phyloP scores from a whole-genome alignment of 2,113 vertebrate species.

The Zosterops pallidus region DNA sequence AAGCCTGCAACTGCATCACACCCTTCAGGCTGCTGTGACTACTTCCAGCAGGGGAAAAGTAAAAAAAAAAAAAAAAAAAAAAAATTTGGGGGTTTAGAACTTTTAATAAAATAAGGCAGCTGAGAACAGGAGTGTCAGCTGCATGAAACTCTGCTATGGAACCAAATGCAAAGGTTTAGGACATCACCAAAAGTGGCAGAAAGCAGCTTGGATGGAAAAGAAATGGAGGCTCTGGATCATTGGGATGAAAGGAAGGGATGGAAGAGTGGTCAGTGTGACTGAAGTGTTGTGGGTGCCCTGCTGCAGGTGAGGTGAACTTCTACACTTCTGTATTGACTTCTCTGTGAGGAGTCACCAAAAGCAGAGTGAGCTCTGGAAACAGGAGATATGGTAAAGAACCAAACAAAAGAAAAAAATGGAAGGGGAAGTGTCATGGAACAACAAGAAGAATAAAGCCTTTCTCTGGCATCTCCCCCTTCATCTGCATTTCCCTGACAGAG shows the following conservation, averaged over 20 bases:
- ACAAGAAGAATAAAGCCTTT: neutral
- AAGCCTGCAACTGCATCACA: neutral
- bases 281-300: neutral
- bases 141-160: neutral
- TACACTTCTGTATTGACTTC: neutral
- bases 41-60: neutral
- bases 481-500: neutral
- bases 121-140: neutral
- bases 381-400: neutral
- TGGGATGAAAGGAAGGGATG: neutral
- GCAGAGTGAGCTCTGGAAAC: neutral
- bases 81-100: neutral
- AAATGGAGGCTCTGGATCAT: neutral
- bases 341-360: neutral
- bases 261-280: neutral
- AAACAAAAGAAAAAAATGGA: neutral
- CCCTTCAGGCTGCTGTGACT: neutral
- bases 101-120: neutral
- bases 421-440: neutral
- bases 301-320: neutral
- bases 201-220: neutral
- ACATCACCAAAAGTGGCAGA: neutral
- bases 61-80: neutral
- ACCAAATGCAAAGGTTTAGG: neutral
- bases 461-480: neutral